Percentiles rank a stretch among this genome's conserved stretches.
These are phyloP conservation scores for Mesorhabditis spiculigera DNA, from an alignment of 2,888 invertebrate genomes.

Conservation along the genomic window DNA sequence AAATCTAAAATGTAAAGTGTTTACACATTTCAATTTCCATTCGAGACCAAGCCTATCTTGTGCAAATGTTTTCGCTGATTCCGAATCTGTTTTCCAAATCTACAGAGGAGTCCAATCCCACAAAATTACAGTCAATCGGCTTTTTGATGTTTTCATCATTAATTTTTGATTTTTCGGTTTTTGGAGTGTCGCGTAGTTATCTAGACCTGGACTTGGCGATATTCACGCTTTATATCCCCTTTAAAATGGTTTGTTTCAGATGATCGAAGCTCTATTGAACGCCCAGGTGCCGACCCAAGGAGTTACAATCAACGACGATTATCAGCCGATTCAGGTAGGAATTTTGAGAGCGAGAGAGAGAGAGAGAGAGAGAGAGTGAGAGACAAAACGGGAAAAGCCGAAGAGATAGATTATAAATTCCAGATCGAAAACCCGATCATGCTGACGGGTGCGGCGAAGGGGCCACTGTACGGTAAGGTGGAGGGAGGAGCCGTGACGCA, in stretches of 20 bases:
- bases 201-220: not conserved
- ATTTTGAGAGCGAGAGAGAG: not conserved
- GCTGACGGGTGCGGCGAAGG: slow-evolving; percentile 21
- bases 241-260: slow-evolving; percentile 20
- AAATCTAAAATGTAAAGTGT: not conserved
- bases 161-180: too few species aligned
- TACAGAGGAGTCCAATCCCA: not conserved
- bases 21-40: not conserved
- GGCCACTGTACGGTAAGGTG: slow-evolving; percentile 35
- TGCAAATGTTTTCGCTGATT: too few species aligned
- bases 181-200: too few species aligned
- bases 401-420: too few species aligned
- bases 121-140: too few species aligned
- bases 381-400: too few species aligned
- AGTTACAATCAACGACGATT: slow-evolving; percentile 29
- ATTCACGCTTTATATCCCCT: not conserved
- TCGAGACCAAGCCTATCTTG: too few species aligned
- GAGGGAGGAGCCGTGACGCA: slow-evolving; percentile 37
- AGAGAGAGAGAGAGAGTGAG: not conserved
- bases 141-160: too few species aligned
- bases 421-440: slow-evolving; percentile 29
- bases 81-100: not conserved
- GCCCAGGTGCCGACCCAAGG: slow-evolving; percentile 29
- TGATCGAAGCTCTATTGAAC: slow-evolving; percentile 32
- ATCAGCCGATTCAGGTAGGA: slow-evolving; percentile 26